A percentile compares a stretch with the other conserved stretches of the same genome.
Conservation (phyloP, 1,140 invertebrate species). For the Drosophila kurseongensis region DNA sequence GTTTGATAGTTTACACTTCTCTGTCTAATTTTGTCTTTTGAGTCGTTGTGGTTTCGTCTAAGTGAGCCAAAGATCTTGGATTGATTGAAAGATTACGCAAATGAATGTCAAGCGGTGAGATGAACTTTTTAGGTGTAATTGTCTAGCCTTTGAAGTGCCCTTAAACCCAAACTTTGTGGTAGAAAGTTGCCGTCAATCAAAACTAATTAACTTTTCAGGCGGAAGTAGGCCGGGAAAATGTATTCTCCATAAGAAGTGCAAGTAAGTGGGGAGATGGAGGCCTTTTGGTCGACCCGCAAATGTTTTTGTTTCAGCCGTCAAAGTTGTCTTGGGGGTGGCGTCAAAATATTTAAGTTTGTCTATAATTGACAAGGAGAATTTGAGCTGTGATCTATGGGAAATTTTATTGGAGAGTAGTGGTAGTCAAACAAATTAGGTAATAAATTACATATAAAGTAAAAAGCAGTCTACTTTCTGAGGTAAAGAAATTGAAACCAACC, state of each 20-base stretch:
- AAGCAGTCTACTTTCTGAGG: too few relatives aligned
- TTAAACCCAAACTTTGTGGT: conserved; percentile 19
- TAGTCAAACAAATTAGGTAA: not conserved
- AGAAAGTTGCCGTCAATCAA: conserved; percentile 41
- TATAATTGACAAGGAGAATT: conserved; percentile 10
- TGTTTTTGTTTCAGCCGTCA: conserved; percentile 23
- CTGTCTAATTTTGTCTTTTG: conserved; percentile 22
- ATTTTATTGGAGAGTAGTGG: not conserved
- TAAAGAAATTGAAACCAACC: too few relatives aligned
- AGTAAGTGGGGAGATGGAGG: not conserved
- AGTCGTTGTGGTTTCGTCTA: conserved; percentile 11
- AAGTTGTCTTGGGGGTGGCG: conserved; percentile 5
- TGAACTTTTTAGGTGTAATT: conserved; percentile 51
- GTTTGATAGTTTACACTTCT: conserved; percentile 50
- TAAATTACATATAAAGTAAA: too few relatives aligned
- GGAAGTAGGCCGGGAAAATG: conserved; percentile 1
- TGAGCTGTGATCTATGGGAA: not conserved
- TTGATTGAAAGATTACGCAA: conserved; percentile 72
- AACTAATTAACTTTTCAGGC: conserved; percentile 22
- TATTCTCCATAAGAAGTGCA: not conserved
- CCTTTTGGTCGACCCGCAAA: conserved; percentile 13
- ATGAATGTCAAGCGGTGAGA: conserved; percentile 56
- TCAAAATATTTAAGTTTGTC: conserved; percentile 14
- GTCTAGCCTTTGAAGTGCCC: conserved; percentile 17
- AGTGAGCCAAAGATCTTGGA: conserved; percentile 6